A percentile compares a stretch with the other conserved stretches of the same genome.
These are phyloP conservation scores for Xenentodon cancila DNA, from an alignment of 2,797 vertebrate genomes.

Conservation along the genomic window DNA sequence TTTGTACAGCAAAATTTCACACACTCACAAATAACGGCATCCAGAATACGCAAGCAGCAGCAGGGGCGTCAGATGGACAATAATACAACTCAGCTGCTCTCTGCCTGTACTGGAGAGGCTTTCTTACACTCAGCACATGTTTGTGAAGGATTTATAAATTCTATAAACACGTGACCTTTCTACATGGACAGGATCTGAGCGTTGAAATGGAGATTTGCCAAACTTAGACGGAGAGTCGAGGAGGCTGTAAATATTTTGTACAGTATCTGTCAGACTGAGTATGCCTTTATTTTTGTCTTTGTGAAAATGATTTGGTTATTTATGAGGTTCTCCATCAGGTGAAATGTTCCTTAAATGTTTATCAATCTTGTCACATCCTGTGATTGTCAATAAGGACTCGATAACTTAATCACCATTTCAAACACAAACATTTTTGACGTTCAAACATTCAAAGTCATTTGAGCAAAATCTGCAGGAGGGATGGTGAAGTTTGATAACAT, in stretches of 20 bases:
- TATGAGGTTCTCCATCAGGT: slow-evolving; percentile 60
- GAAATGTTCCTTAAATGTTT: slow-evolving; percentile 50
- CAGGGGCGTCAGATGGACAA: slow-evolving; percentile 45
- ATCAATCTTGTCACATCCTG: slow-evolving; percentile 23
- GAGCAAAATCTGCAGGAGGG: background rate
- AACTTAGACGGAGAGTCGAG: slow-evolving; percentile 29
- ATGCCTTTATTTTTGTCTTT: slow-evolving; percentile 46
- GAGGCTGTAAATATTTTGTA: slow-evolving; percentile 68
- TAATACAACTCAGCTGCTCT: background rate
- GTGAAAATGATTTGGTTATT: slow-evolving; percentile 62
- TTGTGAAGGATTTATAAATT: slow-evolving; percentile 32
- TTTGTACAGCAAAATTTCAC: slow-evolving; percentile 35
- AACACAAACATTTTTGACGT: background rate
- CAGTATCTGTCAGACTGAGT: slow-evolving; percentile 67
- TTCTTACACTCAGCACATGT: slow-evolving; percentile 10
- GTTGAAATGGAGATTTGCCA: slow-evolving; percentile 41
- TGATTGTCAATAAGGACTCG: slow-evolving; percentile 29
- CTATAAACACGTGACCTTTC: slow-evolving; percentile 15
- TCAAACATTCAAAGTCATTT: slow-evolving; percentile 9
- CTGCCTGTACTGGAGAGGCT: background rate
- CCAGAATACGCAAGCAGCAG: slow-evolving; percentile 48
- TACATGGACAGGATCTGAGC: slow-evolving; percentile 24
- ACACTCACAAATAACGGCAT: slow-evolving; percentile 14
- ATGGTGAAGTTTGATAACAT: slow-evolving; percentile 23
- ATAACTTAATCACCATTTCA: slow-evolving; percentile 28